Conservation (phyloP, 2,797 vertebrate species). For the Takifugu rubripes region DNA sequence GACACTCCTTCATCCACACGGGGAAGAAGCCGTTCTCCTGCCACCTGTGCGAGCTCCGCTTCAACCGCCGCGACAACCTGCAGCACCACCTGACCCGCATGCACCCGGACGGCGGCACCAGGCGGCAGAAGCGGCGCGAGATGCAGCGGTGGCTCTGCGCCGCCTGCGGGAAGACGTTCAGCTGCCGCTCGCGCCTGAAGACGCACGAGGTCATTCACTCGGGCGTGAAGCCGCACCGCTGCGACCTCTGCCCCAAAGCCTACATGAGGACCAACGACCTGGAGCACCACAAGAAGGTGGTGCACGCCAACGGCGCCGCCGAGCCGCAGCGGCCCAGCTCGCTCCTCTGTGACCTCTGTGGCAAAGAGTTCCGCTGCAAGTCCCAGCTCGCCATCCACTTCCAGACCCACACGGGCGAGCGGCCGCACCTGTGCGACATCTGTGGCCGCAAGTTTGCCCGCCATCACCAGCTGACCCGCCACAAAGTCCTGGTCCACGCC, state of each 20-base stretch:
- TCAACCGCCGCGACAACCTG: conserved; percentile 66
- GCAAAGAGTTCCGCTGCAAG: conserved; percentile 54
- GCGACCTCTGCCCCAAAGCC: conserved; percentile 60
- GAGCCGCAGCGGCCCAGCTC: conserved; percentile 7
- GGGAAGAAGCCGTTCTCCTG: conserved; percentile 59
- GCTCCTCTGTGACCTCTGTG: conserved; percentile 61
- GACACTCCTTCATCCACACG: conserved; percentile 66
- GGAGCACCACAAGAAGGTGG: conserved; percentile 53
- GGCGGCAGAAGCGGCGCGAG: conserved; percentile 30
- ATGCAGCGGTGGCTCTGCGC: conserved; percentile 52
- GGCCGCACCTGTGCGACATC: conserved; percentile 64
- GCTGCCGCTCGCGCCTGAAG: conserved; percentile 52
- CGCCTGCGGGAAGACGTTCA: conserved; percentile 61
- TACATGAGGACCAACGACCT: conserved; percentile 68
- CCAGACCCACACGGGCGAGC: conserved; percentile 57
- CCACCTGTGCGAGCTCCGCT: conserved; percentile 55
- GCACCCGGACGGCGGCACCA: conserved; percentile 39
- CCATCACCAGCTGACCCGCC: conserved; percentile 57
- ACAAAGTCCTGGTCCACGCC: conserved; percentile 49
- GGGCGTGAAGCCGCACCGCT: conserved; percentile 53
- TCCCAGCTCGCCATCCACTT: conserved; percentile 61
- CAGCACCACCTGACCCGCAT: conserved; percentile 56
- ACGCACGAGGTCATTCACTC: conserved; percentile 63
- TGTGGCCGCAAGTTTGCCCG: conserved; percentile 62
- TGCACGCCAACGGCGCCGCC: conserved; percentile 20